A percentile compares a stretch with the other conserved stretches of the same genome.
phyloP scores from a whole-genome alignment of 2,888 invertebrate genomes.

The Automeris io region DNA sequence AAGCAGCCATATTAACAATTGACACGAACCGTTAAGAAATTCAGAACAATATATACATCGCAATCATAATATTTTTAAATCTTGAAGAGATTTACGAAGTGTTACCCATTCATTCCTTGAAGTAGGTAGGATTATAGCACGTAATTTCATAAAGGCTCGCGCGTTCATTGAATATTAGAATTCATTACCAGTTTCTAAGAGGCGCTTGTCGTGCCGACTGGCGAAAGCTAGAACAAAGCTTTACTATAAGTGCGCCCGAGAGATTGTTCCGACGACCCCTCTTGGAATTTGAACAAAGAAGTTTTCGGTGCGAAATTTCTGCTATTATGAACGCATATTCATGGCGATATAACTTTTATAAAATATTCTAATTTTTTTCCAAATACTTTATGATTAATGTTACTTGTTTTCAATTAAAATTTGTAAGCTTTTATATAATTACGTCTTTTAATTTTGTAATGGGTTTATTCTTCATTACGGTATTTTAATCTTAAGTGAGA shows the following conservation, averaged over 20 bases:
- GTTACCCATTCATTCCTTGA: too few relatives aligned
- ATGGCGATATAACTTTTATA: conserved; percentile 8
- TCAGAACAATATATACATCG: too few relatives aligned
- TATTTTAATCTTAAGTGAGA: too few relatives aligned
- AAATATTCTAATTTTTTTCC: neutral
- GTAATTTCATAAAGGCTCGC: conserved; percentile 16
- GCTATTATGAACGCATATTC: conserved; percentile 23
- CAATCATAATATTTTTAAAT: too few relatives aligned
- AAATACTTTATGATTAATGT: neutral
- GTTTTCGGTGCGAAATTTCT: conserved; percentile 25
- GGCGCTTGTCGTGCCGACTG: conserved; percentile 19
- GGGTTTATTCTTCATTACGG: too few relatives aligned
- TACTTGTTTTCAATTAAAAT: neutral
- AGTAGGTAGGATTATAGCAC: too few relatives aligned
- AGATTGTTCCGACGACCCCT: conserved; percentile 23
- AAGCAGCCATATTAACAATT: too few relatives aligned
- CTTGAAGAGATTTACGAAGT: too few relatives aligned
- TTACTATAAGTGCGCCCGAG: conserved; percentile 13
- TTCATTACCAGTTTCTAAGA: conserved; percentile 21
- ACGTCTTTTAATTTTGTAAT: too few relatives aligned
- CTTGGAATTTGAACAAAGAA: conserved; percentile 27
- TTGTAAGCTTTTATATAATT: neutral
- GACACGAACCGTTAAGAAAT: too few relatives aligned
- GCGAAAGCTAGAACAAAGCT: conserved; percentile 33
- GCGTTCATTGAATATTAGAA: conserved; percentile 24